Percentiles rank a stretch among this genome's conserved stretches.
phyloP scores from a whole-genome alignment of 2,113 vertebrate species.

The Stictonetta naevosa region DNA sequence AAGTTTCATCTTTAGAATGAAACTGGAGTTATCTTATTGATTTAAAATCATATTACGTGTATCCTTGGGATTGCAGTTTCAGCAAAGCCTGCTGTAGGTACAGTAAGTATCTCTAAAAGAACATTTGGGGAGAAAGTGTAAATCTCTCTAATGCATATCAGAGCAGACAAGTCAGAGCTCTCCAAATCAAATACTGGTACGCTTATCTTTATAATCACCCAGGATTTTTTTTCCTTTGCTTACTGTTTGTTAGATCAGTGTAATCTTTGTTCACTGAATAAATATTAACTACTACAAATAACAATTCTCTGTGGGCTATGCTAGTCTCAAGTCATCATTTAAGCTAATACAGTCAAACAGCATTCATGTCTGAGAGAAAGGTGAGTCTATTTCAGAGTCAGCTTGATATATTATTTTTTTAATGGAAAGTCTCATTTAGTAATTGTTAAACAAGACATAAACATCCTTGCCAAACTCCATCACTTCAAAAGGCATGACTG shows the following conservation, averaged over 20 bases:
- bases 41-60: slow-evolving; percentile 35
- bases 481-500: slow-evolving; percentile 35
- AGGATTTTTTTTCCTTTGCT: neutral
- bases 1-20: slow-evolving; percentile 15
- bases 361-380: slow-evolving; percentile 10
- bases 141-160: slow-evolving; percentile 10
- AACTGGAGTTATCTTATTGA: neutral
- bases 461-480: slow-evolving; percentile 53
- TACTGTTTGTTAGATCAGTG: slow-evolving; percentile 23
- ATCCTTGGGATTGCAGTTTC: slow-evolving; percentile 16
- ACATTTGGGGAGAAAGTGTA: neutral
- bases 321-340: slow-evolving; percentile 29
- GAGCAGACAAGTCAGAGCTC: slow-evolving; percentile 11
- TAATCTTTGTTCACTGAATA: slow-evolving; percentile 27
- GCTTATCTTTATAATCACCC: slow-evolving; percentile 37
- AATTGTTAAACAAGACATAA: slow-evolving; percentile 62
- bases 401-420: neutral
- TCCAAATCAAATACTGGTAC: slow-evolving; percentile 16
- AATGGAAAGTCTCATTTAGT: slow-evolving; percentile 35
- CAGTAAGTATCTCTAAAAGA: slow-evolving; percentile 50
- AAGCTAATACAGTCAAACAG: slow-evolving; percentile 34
- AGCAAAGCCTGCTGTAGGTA: slow-evolving; percentile 26
- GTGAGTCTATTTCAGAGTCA: slow-evolving; percentile 20
- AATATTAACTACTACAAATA: slow-evolving; percentile 36
- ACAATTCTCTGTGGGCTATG: slow-evolving; percentile 28